These are phyloP conservation scores for Pseudorhiza aurosa DNA, from an alignment of 30 jellyfish, hydroid and myxozoan genomes.

Conservation along the genomic window DNA sequence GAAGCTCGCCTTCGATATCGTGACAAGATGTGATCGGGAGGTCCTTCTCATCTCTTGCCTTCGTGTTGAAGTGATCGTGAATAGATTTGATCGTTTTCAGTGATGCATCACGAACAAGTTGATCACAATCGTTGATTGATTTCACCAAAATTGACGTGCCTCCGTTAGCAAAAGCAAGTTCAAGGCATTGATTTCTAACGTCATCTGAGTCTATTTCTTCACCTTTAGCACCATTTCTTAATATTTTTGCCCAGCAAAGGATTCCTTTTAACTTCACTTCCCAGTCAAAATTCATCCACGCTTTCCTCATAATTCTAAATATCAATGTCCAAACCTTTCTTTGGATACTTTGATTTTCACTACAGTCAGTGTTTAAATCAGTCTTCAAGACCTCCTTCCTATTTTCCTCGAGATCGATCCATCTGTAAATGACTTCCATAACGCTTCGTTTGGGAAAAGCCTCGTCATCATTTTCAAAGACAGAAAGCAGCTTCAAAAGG, in stretches of 20 bases:
- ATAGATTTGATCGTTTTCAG: background rate
- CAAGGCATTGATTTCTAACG: background rate
- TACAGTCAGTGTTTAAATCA: background rate
- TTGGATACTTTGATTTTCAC: background rate
- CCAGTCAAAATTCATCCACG: constrained; percentile 56
- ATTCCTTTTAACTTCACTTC: constrained; percentile 61
- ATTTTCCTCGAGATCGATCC: constrained; percentile 25
- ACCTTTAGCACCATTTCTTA: background rate
- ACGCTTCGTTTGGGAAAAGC: constrained; percentile 59
- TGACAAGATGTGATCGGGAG: constrained; percentile 7
- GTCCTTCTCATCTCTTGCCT: background rate
- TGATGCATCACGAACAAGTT: constrained; percentile 39
- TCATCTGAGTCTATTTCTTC: background rate
- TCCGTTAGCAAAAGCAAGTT: background rate
- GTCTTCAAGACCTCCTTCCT: background rate
- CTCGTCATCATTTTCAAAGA: constrained; percentile 41
- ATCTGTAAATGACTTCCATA: constrained; percentile 24
- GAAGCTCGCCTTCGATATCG: background rate
- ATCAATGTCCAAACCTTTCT: constrained; percentile 12
- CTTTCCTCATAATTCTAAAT: constrained; percentile 3
- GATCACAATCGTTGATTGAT: constrained; percentile 56
- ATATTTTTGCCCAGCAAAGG: constrained; percentile 46
- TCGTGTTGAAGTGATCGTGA: background rate
- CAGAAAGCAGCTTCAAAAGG: background rate
- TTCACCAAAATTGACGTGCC: constrained; percentile 39